These are phyloP conservation scores for Mionectes macconnelli DNA, from an alignment of 2,113 vertebrate species.

Conservation along the genomic window DNA sequence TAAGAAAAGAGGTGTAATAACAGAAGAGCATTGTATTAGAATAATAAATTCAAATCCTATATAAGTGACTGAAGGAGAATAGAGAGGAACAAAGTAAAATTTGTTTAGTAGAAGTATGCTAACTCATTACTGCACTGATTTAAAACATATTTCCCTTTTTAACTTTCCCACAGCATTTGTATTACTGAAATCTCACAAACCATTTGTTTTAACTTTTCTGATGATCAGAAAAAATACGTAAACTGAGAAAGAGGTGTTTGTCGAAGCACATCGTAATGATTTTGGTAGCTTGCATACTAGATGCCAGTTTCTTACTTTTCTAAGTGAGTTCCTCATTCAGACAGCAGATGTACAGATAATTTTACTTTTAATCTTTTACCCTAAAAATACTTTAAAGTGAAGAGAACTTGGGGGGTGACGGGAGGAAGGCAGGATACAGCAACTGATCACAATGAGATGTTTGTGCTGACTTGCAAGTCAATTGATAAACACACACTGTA, in stretches of 20 bases:
- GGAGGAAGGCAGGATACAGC: background rate
- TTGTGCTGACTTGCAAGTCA: background rate
- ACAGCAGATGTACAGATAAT: background rate
- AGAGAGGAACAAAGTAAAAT: background rate
- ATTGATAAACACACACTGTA: background rate
- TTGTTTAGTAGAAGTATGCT: background rate
- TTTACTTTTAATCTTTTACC: background rate
- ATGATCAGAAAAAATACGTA: background rate
- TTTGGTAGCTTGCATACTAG: background rate
- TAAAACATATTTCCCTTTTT: background rate
- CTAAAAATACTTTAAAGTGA: background rate
- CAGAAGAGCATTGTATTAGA: background rate
- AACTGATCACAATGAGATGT: background rate
- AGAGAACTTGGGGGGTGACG: accelerated
- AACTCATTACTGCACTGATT: background rate
- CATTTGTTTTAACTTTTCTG: constrained; percentile 2
- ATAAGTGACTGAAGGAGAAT: background rate
- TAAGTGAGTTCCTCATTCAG: background rate
- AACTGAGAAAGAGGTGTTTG: background rate
- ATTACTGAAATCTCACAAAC: background rate
- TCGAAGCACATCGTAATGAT: background rate
- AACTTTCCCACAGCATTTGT: background rate
- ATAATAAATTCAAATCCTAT: background rate
- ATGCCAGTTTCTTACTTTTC: background rate
- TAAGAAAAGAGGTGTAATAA: background rate